Evolutionary conservation across 2,888 invertebrate genomes (phyloP), one percentile per base, ranked within the genome.

Genomic region (Drosophila maculinotata): DNA sequence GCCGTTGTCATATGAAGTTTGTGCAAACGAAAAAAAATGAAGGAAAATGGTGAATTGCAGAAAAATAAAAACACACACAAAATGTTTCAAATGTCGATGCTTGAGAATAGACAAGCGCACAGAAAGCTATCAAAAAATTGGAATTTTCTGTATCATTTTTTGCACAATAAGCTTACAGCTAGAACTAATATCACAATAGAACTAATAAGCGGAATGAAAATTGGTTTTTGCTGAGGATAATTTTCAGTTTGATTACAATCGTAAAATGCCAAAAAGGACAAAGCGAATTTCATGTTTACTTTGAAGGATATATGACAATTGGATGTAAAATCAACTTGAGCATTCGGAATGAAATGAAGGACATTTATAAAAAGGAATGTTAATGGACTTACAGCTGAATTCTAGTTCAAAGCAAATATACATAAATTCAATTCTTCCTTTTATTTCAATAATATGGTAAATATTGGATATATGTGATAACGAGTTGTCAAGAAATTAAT

Each of bases 1-100:
- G 47, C 68, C 54, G 53, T 42, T 63, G 62, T 47, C 77, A 58
- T 35, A 38, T 52, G 38, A 64, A 63, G 45, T 59, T 47, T 60
- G 48, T 41, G 48, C 30, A 70, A 57, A 70, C 63, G 52, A 63
- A 57, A 57, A 57, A 26, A 45, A 0, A 3, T 17, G n/a, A 4
- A 41, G 9, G 3, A n/a, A 8, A 7, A n/a, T 8, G 5, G 1
- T 30, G 47, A 51, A 57, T 38, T 31, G 36, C 30, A 35, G 9
- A 15, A 30, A 42, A 60, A 60, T 52, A 60, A 35, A 39, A 26
- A 38, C 20, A 44, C 44, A 56, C 12, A 25, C 10, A 23, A 41
- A 67, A 17, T 54, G 30, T 62, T 62, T 10, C 25, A 20, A 70
- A 53, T 49, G 30, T 20, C 38, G 62, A 62, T 35, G 39, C 47